Evolutionary conservation across 2,113 vertebrate genomes (phyloP).

Genomic region (Pagrus major): DNA sequence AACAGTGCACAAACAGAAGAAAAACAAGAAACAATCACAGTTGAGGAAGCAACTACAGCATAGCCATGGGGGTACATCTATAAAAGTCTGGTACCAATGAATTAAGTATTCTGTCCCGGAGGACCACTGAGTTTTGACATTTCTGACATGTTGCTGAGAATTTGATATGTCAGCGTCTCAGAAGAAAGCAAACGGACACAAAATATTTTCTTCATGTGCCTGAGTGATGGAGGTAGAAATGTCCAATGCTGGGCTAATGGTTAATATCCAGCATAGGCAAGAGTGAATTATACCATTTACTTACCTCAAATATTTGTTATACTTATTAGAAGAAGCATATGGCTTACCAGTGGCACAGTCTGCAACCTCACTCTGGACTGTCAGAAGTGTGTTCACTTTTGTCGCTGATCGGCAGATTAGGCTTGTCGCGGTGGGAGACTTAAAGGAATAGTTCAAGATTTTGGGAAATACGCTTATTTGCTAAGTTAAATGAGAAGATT

Average conservation of each 20-base stretch:
- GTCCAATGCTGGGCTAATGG: slow-evolving; percentile 52
- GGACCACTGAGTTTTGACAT: slow-evolving; percentile 38
- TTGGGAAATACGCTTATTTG: not conserved
- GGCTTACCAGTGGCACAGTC: slow-evolving; percentile 69
- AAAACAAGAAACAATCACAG: slow-evolving; percentile 54
- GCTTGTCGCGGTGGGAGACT: not conserved
- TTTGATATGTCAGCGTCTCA: slow-evolving; percentile 57
- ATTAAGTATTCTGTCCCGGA: slow-evolving; percentile 37
- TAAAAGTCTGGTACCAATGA: slow-evolving; percentile 46
- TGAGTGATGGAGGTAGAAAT: slow-evolving; percentile 81
- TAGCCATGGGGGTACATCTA: slow-evolving; percentile 56
- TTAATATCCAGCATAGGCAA: slow-evolving; percentile 62
- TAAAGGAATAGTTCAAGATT: not conserved
- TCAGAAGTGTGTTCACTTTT: slow-evolving; percentile 48
- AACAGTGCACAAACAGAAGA: slow-evolving; percentile 59
- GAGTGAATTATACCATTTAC: slow-evolving; percentile 46
- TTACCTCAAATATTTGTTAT: slow-evolving; percentile 35
- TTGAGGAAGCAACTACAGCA: slow-evolving; percentile 71
- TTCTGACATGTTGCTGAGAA: slow-evolving; percentile 46
- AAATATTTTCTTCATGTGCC: slow-evolving; percentile 45
- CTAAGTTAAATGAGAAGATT: not conserved
- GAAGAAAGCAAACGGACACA: slow-evolving; percentile 37
- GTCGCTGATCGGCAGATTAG: not conserved
- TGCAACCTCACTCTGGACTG: slow-evolving; percentile 55
- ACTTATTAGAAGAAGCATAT: slow-evolving; percentile 57